Percentiles rank a stretch among this genome's conserved stretches.
phyloP scores from a whole-genome alignment of 2,113 vertebrate species.

The Ranitomeya imitator region DNA sequence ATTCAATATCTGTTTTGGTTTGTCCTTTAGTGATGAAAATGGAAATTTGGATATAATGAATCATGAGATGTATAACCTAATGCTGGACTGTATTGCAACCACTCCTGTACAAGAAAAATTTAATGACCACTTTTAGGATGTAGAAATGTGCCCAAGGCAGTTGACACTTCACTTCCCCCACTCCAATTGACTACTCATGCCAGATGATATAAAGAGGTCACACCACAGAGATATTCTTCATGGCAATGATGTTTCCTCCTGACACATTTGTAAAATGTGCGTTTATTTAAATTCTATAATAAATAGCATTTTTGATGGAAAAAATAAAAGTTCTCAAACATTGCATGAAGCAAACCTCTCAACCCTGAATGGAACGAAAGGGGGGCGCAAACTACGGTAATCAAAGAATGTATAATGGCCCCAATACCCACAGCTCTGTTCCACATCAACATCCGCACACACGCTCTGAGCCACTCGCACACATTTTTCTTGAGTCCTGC shows the following conservation, averaged over 20 bases:
- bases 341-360: not conserved
- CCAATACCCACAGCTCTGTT: no score
- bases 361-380: no score
- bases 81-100: not conserved
- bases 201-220: not conserved
- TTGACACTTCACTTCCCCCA: not conserved
- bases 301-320: not conserved
- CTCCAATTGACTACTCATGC: not conserved
- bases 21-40: not conserved
- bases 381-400: no score
- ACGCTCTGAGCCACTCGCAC: no score
- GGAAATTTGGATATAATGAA: not conserved
- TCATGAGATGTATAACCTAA: not conserved
- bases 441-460: no score
- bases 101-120: not conserved
- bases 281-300: not conserved
- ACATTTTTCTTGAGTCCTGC: no score
- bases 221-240: not conserved
- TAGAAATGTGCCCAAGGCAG: not conserved
- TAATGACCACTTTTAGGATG: not conserved
- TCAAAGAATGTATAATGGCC: no score
- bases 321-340: not conserved
- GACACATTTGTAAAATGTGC: not conserved
- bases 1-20: not conserved
- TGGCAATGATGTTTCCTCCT: not conserved